A percentile compares a stretch with the other conserved stretches of the same genome.
Conservation (phyloP, 2,888 invertebrate species). For the Chironomus riparius region DNA sequence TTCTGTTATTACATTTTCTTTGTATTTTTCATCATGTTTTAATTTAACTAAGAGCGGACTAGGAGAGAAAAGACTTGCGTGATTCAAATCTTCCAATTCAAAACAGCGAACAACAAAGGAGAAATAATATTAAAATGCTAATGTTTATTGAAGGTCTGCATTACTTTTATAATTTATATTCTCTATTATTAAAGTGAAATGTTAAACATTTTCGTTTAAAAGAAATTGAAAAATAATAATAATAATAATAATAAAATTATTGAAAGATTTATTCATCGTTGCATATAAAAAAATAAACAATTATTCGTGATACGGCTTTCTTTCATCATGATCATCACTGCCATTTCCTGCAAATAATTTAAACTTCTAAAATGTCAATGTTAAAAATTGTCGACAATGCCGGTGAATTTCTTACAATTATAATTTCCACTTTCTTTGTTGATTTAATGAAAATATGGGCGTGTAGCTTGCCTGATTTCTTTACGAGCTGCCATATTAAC, state of each 20-base stretch:
- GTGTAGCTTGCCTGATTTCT: background rate
- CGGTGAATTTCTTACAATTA: background rate
- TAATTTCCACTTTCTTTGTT: background rate
- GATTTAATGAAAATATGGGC: background rate
- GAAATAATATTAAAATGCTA: too few species aligned
- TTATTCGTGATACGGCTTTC: too few species aligned
- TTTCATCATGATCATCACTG: too few species aligned
- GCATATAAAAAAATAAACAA: too few species aligned
- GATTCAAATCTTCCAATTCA: background rate
- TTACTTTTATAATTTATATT: background rate
- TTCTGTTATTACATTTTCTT: background rate
- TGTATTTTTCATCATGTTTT: background rate
- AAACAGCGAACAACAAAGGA: too few species aligned
- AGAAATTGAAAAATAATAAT: too few species aligned
- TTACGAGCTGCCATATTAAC: background rate
- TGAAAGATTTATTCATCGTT: too few species aligned
- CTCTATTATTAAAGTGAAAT: background rate
- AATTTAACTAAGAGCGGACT: background rate
- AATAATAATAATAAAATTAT: too few species aligned
- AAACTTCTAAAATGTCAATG: background rate
- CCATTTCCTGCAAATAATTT: background rate
- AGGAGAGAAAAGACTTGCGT: background rate
- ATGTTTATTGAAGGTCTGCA: background rate
- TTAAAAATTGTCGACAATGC: background rate
- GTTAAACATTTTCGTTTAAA: background rate